Percentiles rank a stretch among this genome's conserved stretches.
These are phyloP conservation scores for Habropoda laboriosa DNA, from an alignment of 1,140 invertebrate genomes.

Conservation along the genomic window DNA sequence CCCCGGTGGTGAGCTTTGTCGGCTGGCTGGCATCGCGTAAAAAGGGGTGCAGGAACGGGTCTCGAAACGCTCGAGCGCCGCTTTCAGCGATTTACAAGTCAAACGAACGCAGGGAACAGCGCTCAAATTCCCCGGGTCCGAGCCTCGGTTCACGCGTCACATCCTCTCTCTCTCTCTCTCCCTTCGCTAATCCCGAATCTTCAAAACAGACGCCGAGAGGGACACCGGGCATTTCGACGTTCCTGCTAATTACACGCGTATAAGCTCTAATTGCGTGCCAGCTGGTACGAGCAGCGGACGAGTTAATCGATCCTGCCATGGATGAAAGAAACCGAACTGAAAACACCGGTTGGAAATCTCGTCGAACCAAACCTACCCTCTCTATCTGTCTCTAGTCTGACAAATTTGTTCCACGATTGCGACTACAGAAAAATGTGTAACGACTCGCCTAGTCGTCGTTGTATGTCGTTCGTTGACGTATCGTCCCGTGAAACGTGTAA, in stretches of 20 bases:
- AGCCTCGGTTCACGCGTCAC: not conserved
- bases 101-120: conserved; percentile 14
- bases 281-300: too few relatives aligned
- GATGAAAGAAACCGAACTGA: not conserved
- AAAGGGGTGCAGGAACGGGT: not conserved
- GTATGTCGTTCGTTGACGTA: conserved; percentile 39
- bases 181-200: conserved; percentile 16
- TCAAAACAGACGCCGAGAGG: conserved; percentile 1
- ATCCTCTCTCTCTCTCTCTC: too few relatives aligned
- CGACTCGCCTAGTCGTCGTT: conserved; percentile 10
- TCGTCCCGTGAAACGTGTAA: conserved; percentile 33
- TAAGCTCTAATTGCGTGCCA: conserved; percentile 16
- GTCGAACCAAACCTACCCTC: too few relatives aligned
- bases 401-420: not conserved
- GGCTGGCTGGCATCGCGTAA: too few relatives aligned
- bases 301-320: not conserved
- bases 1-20: not conserved
- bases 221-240: not conserved
- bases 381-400: too few relatives aligned
- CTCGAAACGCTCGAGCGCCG: not conserved
- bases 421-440: conserved; percentile 17
- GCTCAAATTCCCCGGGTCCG: conserved; percentile 1
- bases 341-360: too few relatives aligned
- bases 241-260: conserved; percentile 26
- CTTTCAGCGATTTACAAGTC: conserved; percentile 26